Evolutionary conservation across 2,888 invertebrate species (phyloP).

Genomic region (Eremobia ochroleuca): DNA sequence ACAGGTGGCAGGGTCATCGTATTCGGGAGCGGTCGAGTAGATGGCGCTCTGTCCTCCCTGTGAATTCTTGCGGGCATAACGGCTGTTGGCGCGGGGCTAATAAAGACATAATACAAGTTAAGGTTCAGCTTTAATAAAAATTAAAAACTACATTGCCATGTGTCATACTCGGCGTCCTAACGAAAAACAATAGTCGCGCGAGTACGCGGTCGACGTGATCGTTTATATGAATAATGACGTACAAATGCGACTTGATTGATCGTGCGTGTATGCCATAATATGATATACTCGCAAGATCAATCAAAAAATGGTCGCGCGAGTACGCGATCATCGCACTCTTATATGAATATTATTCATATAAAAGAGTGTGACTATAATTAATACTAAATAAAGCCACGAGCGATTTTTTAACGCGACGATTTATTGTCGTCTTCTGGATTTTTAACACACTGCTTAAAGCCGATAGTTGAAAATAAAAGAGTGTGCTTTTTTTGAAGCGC

Average conservation of each 20-base stretch:
- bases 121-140: neutral
- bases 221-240: no score
- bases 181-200: neutral
- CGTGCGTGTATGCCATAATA: no score
- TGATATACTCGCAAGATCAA: no score
- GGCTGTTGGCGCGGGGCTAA: constrained; percentile 93
- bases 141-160: neutral
- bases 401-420: neutral
- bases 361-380: no score
- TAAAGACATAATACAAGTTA: neutral
- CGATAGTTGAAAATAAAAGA: neutral
- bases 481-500: neutral
- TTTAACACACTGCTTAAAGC: neutral
- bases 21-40: constrained; percentile 96
- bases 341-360: no score
- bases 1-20: constrained; percentile 98
- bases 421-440: neutral
- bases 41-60: constrained; percentile 96
- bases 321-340: no score
- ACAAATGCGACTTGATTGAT: no score
- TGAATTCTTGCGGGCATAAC: constrained; percentile 93
- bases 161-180: neutral
- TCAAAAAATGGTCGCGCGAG: no score
- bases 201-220: no score
- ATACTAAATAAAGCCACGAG: neutral